Evolutionary conservation across 2,888 invertebrate species (phyloP), one percentile per base, ranked within the genome.

Genomic region (Sussaba pulchella): DNA sequence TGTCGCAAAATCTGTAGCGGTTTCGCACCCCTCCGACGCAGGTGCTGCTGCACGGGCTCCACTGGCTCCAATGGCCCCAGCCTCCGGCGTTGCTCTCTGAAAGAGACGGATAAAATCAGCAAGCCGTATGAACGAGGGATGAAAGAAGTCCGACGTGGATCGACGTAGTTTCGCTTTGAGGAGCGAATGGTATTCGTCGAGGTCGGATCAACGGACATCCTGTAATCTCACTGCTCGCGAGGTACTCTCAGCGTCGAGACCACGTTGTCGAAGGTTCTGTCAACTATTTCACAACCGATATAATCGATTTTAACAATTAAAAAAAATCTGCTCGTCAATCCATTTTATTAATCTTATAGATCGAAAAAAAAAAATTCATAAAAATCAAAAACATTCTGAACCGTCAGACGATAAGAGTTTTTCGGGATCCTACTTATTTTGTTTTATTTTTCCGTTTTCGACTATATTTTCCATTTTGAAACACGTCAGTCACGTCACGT

Each of bases 1-100:
- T 96, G 91, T 98, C 97, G 89, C 98, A 98, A 92, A 97, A 96
- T 84, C 98, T 94, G 92, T 97, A 97, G 14, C 98, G 94, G 91
- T 95, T 97, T 81, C 96, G 94, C 14, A 96, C 96, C 0, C 98
- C 98, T 64, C 96, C 96, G 52, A 95, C 94, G 88, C 96, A 96
- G 77, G 96, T 95, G 81, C 94, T 95, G 0, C 96, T 96, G 89
- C 98, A 98, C 0, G 95, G 94, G 0, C 97, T 96, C 98, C 98
- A 98, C 69, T 95, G 93, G 54, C 97, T 97, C 97, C 97, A 97
- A 0, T 94, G 93, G 8, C 96, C 96, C 95, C 95, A 95, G 47
- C 95, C 95, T 2, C 96, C 96, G 0, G 96, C 95, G 83, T 96
- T 96, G 14, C 95, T 95, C 77, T 96, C 97, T 96, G 91, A 31